phyloP scores from a whole-genome alignment of 2,888 invertebrate species.

The Hemaris fuciformis region DNA sequence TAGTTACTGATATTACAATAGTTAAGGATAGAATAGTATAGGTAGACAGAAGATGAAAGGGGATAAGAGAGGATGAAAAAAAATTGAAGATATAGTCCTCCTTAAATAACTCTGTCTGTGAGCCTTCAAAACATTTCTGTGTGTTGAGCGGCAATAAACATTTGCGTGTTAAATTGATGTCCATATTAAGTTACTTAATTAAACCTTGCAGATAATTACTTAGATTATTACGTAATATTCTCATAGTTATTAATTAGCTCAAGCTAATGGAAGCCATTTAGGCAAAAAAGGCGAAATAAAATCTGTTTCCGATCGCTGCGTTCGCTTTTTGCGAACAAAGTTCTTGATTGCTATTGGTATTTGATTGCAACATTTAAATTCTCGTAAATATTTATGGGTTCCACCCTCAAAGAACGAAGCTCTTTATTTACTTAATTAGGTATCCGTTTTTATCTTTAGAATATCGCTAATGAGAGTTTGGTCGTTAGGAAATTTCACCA shows the following conservation, averaged over 20 bases:
- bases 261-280: conserved; percentile 11
- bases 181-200: background rate
- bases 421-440: background rate
- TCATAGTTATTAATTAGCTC: background rate
- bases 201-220: background rate
- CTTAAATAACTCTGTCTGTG: too few relatives aligned
- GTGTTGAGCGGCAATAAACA: background rate
- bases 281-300: conserved; percentile 13
- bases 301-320: conserved; percentile 5
- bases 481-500: background rate
- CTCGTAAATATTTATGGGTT: conserved; percentile 17
- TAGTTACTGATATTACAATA: too few relatives aligned
- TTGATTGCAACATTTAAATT: conserved; percentile 17
- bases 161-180: background rate
- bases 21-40: too few relatives aligned
- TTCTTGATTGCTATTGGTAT: conserved; percentile 18
- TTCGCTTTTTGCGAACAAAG: conserved; percentile 1
- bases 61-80: too few relatives aligned
- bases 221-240: background rate
- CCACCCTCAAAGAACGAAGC: background rate
- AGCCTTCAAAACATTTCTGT: background rate
- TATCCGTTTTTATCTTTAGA: background rate
- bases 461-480: background rate
- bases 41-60: too few relatives aligned
- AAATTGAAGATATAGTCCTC: too few relatives aligned